These are phyloP conservation scores for Beris morrisii DNA, from an alignment of 2,888 invertebrate species.

Conservation along the genomic window DNA sequence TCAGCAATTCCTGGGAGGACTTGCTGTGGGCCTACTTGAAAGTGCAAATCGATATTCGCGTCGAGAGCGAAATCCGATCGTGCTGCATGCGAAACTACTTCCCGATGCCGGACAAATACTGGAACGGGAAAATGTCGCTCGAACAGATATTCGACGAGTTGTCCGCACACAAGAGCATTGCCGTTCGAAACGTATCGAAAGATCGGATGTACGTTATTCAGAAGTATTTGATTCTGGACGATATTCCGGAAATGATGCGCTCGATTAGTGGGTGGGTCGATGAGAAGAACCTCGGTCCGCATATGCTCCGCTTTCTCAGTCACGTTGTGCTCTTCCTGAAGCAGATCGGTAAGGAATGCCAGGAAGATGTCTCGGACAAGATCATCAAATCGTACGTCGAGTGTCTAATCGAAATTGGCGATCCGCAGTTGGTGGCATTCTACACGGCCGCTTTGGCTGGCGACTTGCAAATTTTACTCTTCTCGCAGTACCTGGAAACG, in stretches of 20 bases:
- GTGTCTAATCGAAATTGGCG: slow-evolving; percentile 71
- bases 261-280: slow-evolving; percentile 70
- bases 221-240: slow-evolving; percentile 81
- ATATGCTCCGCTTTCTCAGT: slow-evolving; percentile 71
- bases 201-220: slow-evolving; percentile 77
- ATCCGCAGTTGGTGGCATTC: slow-evolving; percentile 78
- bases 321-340: slow-evolving; percentile 84
- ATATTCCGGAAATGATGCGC: slow-evolving; percentile 72
- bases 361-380: slow-evolving; percentile 71
- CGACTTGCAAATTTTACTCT: slow-evolving; percentile 64
- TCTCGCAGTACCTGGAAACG: slow-evolving; percentile 70
- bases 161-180: slow-evolving; percentile 62
- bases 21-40: slow-evolving; percentile 85
- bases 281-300: slow-evolving; percentile 49
- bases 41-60: slow-evolving; percentile 79
- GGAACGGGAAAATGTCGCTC: slow-evolving; percentile 69
- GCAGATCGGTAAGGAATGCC: slow-evolving; percentile 72
- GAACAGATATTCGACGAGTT: slow-evolving; percentile 71
- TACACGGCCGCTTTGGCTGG: slow-evolving; percentile 80
- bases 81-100: slow-evolving; percentile 61
- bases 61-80: slow-evolving; percentile 76
- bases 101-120: slow-evolving; percentile 67
- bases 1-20: slow-evolving; percentile 84
- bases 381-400: slow-evolving; percentile 75
- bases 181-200: slow-evolving; percentile 59